Evolutionary conservation across 2,888 invertebrate genomes (phyloP), one percentile per base, ranked within the genome.

Genomic region (Cacoxenus indagator): DNA sequence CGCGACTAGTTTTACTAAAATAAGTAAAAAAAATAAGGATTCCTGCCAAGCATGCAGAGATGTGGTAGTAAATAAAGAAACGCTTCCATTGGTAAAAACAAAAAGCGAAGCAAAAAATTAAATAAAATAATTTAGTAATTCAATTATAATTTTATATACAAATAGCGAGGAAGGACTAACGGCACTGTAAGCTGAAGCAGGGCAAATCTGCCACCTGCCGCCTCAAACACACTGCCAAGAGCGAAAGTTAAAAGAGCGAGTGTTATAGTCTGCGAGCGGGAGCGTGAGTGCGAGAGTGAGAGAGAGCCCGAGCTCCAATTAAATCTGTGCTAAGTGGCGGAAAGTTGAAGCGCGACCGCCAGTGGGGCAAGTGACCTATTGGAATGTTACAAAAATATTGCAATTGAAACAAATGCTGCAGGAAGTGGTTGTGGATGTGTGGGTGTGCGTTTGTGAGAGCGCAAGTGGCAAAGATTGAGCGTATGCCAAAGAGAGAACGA

Each of bases 331-430:
- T 62, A 62, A 62, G 61, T 62, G 61, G 61, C 48, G 26, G 64
- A 9, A 48, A 46, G 27, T 45, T 48, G 29, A 14, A 24, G 26
- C 59, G 51, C 46, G 37, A n/a, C n/a, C n/a, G 37, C 31, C 19
- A 57, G 65, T 65, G 48, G 70, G 67, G 57, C 51, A 71, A 74
- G 65, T 80, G 77, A 78, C 83, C 85, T 85, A 84, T 84, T 83
- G 77, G 81, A 84, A 85, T 85, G 84, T 84, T 84, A 81, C 84
- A 83, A 84, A 78, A 75, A 75, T 75, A 82, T 81, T 83, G 84
- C 75, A 83, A 82, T 77, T 82, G 83, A 82, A 84, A 80, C 85
- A 83, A 81, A 81, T 73, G 29, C 9, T 64, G 70, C 70, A 71
- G 69, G 68, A 57, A 59, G 77, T 74, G 83, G 76, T 76, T 77